Conservation (phyloP, 2,797 vertebrate species). For the Liparis tanakae region DNA sequence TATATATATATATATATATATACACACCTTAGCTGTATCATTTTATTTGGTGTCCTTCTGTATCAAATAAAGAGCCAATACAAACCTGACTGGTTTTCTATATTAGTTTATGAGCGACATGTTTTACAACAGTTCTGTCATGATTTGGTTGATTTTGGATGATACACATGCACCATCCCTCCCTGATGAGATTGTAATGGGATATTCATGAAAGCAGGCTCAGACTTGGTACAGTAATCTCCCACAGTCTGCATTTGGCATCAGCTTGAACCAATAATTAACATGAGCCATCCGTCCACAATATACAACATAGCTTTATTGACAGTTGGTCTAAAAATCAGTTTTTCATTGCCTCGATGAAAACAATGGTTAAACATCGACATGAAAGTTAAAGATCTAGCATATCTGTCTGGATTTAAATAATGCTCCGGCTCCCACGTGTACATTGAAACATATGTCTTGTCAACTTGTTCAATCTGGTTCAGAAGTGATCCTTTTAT, state of each 20-base stretch:
- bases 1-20: no score
- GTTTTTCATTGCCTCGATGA: neutral
- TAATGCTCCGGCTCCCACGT: neutral
- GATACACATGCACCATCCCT: neutral
- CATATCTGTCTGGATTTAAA: neutral
- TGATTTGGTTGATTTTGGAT: neutral
- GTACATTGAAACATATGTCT: neutral
- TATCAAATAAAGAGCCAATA: constrained; percentile 59
- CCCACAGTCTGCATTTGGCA: neutral
- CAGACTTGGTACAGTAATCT: neutral
- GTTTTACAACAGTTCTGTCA: constrained; percentile 1
- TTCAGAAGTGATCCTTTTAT: neutral
- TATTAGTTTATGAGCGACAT: neutral
- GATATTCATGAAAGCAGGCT: constrained; percentile 9
- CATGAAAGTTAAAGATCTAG: neutral
- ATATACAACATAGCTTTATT: neutral
- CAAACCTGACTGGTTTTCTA: constrained; percentile 1
- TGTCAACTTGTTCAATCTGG: neutral
- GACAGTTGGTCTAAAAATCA: neutral
- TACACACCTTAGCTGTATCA: no score
- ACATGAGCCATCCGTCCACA: constrained; percentile 11
- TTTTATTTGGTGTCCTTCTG: constrained; percentile 17
- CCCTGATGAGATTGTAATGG: neutral
- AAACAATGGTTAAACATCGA: neutral
- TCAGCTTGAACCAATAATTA: neutral